Conservation (phyloP, 1,140 invertebrate genomes). For the Atta colombica region DNA sequence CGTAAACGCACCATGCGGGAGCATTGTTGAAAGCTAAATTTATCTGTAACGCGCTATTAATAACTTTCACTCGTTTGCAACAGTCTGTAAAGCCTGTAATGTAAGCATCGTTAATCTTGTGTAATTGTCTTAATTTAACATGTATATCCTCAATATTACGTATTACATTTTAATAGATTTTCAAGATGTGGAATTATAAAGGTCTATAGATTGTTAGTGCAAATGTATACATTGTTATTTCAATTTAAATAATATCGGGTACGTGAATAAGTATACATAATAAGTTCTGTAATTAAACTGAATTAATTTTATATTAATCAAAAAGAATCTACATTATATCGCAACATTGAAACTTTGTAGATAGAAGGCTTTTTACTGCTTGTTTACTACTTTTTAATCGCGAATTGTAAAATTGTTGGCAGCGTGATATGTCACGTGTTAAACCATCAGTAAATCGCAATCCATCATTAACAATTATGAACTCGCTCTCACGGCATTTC, state of each 20-base stretch:
- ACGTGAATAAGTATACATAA: not conserved
- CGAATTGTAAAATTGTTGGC: not conserved
- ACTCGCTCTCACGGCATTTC: constrained; percentile 53
- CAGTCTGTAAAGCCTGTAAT: not conserved
- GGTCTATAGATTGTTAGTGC: not conserved
- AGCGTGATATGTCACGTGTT: constrained; percentile 38
- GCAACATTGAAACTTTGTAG: not conserved
- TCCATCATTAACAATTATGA: constrained; percentile 35
- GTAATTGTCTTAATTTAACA: constrained; percentile 18
- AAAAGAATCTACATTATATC: not conserved
- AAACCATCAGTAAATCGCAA: not conserved
- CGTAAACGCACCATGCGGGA: not conserved
- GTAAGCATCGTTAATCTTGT: constrained; percentile 11
- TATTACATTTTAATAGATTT: constrained; percentile 8
- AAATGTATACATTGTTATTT: not conserved
- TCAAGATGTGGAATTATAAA: not conserved
- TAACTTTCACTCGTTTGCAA: constrained; percentile 14
- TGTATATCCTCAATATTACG: not conserved
- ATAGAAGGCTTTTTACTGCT: not conserved
- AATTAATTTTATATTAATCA: constrained; percentile 7
- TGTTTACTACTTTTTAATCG: not conserved
- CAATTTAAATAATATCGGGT: not conserved
- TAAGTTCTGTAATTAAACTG: constrained; percentile 19
- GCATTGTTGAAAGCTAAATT: constrained; percentile 36
- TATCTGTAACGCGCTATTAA: constrained; percentile 44